Conservation (phyloP, 2,113 vertebrate genomes). For the Prinia subflava region DNA sequence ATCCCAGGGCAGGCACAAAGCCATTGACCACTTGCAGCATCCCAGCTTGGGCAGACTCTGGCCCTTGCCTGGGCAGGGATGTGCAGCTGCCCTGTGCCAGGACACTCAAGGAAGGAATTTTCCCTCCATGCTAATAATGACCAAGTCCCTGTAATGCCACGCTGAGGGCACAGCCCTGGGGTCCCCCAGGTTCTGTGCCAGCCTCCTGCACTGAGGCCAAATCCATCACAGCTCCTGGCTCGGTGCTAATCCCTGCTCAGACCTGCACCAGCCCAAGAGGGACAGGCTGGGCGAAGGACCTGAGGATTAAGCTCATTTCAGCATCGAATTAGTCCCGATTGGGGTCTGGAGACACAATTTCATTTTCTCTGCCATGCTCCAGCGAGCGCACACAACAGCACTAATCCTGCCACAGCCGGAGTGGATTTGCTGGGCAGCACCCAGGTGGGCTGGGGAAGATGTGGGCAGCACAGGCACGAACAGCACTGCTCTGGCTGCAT, state of each 20-base stretch:
- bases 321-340: conserved; percentile 1
- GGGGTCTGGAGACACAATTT: conserved; percentile 29
- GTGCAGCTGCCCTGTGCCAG: rapidly evolving
- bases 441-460: not conserved
- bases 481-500: rapidly evolving
- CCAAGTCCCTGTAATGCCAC: not conserved
- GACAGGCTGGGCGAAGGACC: not conserved
- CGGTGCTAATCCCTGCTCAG: conserved; percentile 22
- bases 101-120: not conserved
- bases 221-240: not conserved
- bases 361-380: conserved; percentile 18
- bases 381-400: not conserved
- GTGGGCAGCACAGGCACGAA: not conserved
- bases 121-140: not conserved
- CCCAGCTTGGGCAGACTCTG: not conserved
- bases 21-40: not conserved
- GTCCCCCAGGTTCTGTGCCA: not conserved
- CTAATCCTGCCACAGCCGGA: conserved; percentile 28
- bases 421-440: conserved; percentile 20
- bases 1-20: not conserved
- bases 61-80: not conserved
- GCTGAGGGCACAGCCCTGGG: not conserved
- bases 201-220: not conserved
- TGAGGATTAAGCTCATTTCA: conserved; percentile 29
- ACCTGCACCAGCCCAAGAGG: not conserved